A percentile compares a stretch with the other conserved stretches of the same genome.
These are phyloP conservation scores for Myxocyprinus asiaticus DNA, from an alignment of 2,113 vertebrate genomes.

Conservation along the genomic window DNA sequence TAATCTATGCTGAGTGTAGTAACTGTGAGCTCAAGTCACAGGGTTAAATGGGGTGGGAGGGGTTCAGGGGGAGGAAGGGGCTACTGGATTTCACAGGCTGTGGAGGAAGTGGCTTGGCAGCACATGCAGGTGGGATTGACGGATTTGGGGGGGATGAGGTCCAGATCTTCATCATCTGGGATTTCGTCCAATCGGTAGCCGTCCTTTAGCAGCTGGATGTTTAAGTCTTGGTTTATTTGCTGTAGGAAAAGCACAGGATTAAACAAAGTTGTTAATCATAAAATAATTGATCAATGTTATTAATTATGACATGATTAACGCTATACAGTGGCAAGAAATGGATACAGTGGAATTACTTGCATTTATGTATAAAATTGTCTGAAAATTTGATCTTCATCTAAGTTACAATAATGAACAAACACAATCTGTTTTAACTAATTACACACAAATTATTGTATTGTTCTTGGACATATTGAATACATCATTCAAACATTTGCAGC, in stretches of 20 bases:
- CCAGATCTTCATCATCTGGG: slow-evolving; percentile 95
- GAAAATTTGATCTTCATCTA: too few relatives aligned
- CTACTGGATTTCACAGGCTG: slow-evolving; percentile 98
- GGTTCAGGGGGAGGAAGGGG: slow-evolving; percentile 24
- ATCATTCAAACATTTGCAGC: too few relatives aligned
- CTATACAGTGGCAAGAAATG: too few relatives aligned
- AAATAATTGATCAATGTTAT: background rate
- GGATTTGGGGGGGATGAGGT: slow-evolving; percentile 95
- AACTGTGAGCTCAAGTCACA: slow-evolving; percentile 41
- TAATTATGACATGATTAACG: too few relatives aligned
- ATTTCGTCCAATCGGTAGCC: slow-evolving; percentile 98
- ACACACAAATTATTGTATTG: too few relatives aligned
- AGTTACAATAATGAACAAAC: too few relatives aligned
- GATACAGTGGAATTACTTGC: too few relatives aligned
- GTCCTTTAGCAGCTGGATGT: slow-evolving; percentile 98
- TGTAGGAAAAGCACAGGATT: slow-evolving; percentile 62
- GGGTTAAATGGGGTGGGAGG: slow-evolving; percentile 8
- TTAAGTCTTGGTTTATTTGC: slow-evolving; percentile 99
- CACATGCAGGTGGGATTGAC: slow-evolving; percentile 99
- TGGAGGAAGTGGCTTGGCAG: slow-evolving; percentile 95
- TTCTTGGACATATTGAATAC: too few relatives aligned
- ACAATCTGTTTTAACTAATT: too few relatives aligned
- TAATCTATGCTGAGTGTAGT: slow-evolving; percentile 34
- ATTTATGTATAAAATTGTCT: too few relatives aligned
- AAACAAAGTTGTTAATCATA: background rate